Evolutionary conservation across 2,797 vertebrate species (phyloP), one percentile per base, ranked within the genome.

Genomic region (Hozukius guyotensis): DNA sequence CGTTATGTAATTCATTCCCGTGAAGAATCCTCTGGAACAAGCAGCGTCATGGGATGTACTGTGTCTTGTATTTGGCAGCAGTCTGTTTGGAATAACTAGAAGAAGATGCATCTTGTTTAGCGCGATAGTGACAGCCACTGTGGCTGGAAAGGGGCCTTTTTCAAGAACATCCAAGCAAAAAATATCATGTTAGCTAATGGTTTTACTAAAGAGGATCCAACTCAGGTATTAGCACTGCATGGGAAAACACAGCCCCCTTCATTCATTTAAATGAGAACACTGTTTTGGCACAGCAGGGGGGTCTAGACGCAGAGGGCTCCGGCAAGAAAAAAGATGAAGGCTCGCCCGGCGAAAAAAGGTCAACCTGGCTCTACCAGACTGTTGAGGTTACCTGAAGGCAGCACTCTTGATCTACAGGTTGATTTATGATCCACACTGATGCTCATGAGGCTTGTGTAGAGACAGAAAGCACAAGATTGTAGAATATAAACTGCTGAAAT

Each of bases 1-100:
- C 16, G 71, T 92, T 90, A 80, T 72, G 78, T 78, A 90, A 93
- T 66, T 71, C 67, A 31, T 27, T 64, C 72, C 87, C 61, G 20
- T 74, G 75, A 87, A 86, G 80, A 60, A 75, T 78, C 29, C 57
- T 83, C 78, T 84, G 73, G 75, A 87, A 85, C 59, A 59, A 86
- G 83, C 14, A 25, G 72, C 62, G 75, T 90, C 87, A 87, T 69
- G 88, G 88, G 81, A 90, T 85, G 75, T 22, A 46, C 36, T 72
- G 77, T 55, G 66, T 81, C 84, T 82, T 66, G 72, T 61, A 61
- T 60, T 88, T 90, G 88, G 81, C 83, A 83, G 83, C 76, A 68
- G 69, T 84, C 84, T 84, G 68, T 87, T 81, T 75, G 62, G 64
- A 76, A 84, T 55, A 63, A 77, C 52, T 56, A 75, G 67, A 79